These are phyloP conservation scores for Pecten maximus DNA, from an alignment of 2,888 invertebrate species.

Conservation along the genomic window DNA sequence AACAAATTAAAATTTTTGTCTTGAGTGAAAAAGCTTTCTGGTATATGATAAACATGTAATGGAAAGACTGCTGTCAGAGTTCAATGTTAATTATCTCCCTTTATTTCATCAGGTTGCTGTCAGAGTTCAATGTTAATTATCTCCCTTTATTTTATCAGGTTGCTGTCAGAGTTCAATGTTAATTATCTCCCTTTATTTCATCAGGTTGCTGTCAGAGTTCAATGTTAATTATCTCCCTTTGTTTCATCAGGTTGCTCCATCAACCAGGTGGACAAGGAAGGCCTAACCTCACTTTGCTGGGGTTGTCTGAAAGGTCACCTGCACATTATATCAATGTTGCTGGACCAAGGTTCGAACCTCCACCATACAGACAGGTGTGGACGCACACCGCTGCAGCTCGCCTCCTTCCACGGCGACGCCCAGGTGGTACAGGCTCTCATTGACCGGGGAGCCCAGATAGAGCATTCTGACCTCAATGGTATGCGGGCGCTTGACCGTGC, in stretches of 20 bases:
- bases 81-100: too few relatives aligned
- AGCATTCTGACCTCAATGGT: conserved; percentile 95
- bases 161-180: too few relatives aligned
- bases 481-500: conserved; percentile 96
- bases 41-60: too few relatives aligned
- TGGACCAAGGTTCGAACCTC: conserved; percentile 92
- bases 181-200: conserved; percentile 48
- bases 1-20: too few relatives aligned
- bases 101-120: too few relatives aligned
- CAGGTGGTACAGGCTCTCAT: conserved; percentile 88
- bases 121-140: too few relatives aligned
- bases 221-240: background rate
- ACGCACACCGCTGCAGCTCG: conserved; percentile 94
- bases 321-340: conserved; percentile 88
- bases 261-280: conserved; percentile 92
- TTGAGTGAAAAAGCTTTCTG: too few relatives aligned
- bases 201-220: conserved; percentile 85
- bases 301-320: conserved; percentile 93
- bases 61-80: too few relatives aligned
- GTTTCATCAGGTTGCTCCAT: conserved; percentile 87
- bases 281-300: conserved; percentile 95
- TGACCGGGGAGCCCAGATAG: conserved; percentile 94
- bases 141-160: too few relatives aligned
- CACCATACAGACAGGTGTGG: conserved; percentile 93
- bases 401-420: conserved; percentile 86